Conservation (phyloP, 37 sponge, comb jelly and placozoan genomes). For the Trichoplax adhaerens region DNA sequence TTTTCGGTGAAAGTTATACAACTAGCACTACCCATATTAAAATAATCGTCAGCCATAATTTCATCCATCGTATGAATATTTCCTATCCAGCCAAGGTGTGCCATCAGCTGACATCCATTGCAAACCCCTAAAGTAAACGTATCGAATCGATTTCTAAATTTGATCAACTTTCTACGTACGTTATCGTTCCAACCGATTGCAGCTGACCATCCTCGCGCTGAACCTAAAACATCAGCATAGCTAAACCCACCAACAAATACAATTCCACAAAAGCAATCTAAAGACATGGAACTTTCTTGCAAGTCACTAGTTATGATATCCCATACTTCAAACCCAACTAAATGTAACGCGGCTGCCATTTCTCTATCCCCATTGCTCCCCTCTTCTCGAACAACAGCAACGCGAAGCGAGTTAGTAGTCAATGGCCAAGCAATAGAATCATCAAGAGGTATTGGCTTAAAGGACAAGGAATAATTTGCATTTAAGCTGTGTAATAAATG, state of each 20-base stretch:
- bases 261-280: conserved; percentile 3
- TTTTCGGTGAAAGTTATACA: conserved; percentile 7
- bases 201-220: conserved; percentile 14
- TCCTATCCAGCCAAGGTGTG: conserved; percentile 13
- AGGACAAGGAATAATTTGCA: too few species aligned
- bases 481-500: background rate
- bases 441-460: background rate
- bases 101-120: conserved; percentile 19
- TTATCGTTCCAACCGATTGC: conserved; percentile 1
- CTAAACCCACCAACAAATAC: conserved; percentile 17
- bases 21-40: background rate
- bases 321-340: conserved; percentile 11
- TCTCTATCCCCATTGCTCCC: conserved; percentile 19
- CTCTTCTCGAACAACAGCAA: conserved; percentile 11
- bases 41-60: background rate
- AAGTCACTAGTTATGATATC: conserved; percentile 5
- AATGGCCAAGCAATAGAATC: background rate
- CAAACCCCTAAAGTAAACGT: conserved; percentile 11
- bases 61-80: background rate
- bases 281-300: background rate
- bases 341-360: conserved; percentile 10
- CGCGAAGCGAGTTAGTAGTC: background rate
- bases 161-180: background rate
- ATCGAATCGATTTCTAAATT: conserved; percentile 4
- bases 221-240: conserved; percentile 17